Conservation (phyloP, 2,113 vertebrate species). For the Neopipo cinnamomea region DNA sequence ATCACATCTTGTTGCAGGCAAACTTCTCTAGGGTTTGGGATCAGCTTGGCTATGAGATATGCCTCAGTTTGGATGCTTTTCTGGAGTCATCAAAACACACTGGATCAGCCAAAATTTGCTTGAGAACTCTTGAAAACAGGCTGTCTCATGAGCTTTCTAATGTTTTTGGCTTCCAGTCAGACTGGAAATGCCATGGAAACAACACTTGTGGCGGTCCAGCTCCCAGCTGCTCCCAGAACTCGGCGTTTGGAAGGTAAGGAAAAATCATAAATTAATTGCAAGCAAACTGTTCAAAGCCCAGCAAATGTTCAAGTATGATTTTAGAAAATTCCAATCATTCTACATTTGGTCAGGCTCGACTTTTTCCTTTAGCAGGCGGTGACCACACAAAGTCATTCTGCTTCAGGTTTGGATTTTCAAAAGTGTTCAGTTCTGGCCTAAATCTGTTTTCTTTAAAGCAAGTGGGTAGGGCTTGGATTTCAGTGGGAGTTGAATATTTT, state of each 20-base stretch:
- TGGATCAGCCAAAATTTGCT: constrained; percentile 23
- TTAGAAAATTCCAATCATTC: background rate
- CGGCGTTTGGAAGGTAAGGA: background rate
- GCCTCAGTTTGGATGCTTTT: constrained; percentile 5
- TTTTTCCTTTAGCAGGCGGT: background rate
- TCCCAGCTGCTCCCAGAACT: background rate
- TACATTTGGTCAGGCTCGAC: background rate
- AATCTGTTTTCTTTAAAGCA: background rate
- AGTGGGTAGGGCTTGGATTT: background rate
- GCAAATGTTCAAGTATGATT: background rate
- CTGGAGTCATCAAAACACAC: constrained; percentile 20
- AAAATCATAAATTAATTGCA: background rate
- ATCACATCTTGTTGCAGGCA: background rate
- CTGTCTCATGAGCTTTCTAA: constrained; percentile 42
- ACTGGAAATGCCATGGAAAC: constrained; percentile 61
- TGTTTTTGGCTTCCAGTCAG: constrained; percentile 47
- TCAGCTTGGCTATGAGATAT: background rate
- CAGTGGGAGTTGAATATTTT: background rate
- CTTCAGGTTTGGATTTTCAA: background rate
- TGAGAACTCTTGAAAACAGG: constrained; percentile 35
- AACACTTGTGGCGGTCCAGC: constrained; percentile 10
- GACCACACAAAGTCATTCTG: background rate
- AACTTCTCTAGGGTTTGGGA: background rate
- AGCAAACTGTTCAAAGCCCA: background rate
- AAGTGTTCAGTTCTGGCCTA: background rate